These are phyloP conservation scores for Scaptomyza montana DNA, from an alignment of 1,140 invertebrate genomes.

Conservation along the genomic window DNA sequence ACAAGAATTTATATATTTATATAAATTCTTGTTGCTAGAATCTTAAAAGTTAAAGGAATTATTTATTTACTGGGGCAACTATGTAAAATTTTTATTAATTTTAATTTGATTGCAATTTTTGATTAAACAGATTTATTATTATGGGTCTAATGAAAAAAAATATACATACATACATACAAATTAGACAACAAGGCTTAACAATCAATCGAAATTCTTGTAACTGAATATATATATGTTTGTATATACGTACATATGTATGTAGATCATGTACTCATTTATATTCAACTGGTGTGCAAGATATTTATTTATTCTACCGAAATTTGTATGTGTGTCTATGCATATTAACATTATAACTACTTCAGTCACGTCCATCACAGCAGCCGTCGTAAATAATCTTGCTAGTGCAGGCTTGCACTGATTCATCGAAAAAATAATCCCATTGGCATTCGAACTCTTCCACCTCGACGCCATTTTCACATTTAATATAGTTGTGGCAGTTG, in stretches of 20 bases:
- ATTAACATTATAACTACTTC: background rate
- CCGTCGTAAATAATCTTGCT: conserved; percentile 60
- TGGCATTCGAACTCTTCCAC: conserved; percentile 47
- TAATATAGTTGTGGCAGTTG: conserved; percentile 68
- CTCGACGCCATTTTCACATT: conserved; percentile 50
- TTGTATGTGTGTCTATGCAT: background rate
- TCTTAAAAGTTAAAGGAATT: too few relatives aligned
- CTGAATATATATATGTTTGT: background rate
- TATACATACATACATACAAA: background rate
- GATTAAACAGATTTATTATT: too few relatives aligned
- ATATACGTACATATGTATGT: background rate
- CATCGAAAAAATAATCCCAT: conserved; percentile 71
- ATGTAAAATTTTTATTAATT: too few relatives aligned
- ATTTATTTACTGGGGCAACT: too few relatives aligned
- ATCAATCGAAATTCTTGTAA: background rate
- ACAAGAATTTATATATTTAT: too few relatives aligned
- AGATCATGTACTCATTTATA: background rate
- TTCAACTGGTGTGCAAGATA: background rate
- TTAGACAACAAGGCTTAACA: background rate
- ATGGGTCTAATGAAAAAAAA: background rate
- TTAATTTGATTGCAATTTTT: too few relatives aligned
- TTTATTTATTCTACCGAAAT: background rate
- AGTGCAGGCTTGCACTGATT: conserved; percentile 52
- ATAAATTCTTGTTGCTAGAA: too few relatives aligned
- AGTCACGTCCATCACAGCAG: conserved; percentile 65